Percentiles rank a stretch among this genome's conserved stretches.
Conservation (phyloP, 2,113 vertebrate species). For the Leuciscus idus region DNA sequence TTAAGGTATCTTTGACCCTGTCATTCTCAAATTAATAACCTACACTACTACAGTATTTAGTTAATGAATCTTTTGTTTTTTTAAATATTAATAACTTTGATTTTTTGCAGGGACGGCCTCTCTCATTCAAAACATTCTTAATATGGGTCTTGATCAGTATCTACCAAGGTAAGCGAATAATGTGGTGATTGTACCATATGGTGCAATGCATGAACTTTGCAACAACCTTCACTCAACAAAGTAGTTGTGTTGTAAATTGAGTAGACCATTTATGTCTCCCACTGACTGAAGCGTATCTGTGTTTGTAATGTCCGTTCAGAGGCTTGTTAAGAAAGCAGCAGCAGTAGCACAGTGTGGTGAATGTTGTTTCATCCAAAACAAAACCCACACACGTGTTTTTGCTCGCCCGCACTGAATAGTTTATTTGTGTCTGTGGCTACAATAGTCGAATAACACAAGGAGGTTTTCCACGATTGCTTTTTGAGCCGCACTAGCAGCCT, state of each 20-base stretch:
- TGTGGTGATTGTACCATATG: background rate
- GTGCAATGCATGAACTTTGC: background rate
- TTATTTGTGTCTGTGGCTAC: conserved; percentile 58
- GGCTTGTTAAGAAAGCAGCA: conserved; percentile 35
- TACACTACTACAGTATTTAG: background rate
- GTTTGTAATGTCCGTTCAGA: conserved; percentile 25
- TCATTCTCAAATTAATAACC: background rate
- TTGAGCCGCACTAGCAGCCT: conserved; percentile 45
- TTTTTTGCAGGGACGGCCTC: conserved; percentile 81
- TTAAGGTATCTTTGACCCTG: conserved; percentile 81
- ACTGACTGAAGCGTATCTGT: conserved; percentile 26
- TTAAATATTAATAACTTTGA: background rate
- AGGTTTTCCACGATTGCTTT: conserved; percentile 59
- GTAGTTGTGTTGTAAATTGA: conserved; percentile 31
- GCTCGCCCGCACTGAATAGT: conserved; percentile 39
- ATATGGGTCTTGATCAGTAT: conserved; percentile 98
- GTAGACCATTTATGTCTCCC: conserved; percentile 25
- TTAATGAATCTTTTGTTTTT: background rate
- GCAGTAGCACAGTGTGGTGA: background rate
- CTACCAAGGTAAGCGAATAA: conserved; percentile 88
- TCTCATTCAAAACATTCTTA: conserved; percentile 96
- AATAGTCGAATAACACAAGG: conserved; percentile 54
- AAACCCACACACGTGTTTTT: conserved; percentile 58
- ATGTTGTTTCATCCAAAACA: conserved; percentile 51
- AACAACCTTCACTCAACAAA: conserved; percentile 1